Conservation (phyloP, 2,113 vertebrate genomes). For the Desmodus rotundus region DNA sequence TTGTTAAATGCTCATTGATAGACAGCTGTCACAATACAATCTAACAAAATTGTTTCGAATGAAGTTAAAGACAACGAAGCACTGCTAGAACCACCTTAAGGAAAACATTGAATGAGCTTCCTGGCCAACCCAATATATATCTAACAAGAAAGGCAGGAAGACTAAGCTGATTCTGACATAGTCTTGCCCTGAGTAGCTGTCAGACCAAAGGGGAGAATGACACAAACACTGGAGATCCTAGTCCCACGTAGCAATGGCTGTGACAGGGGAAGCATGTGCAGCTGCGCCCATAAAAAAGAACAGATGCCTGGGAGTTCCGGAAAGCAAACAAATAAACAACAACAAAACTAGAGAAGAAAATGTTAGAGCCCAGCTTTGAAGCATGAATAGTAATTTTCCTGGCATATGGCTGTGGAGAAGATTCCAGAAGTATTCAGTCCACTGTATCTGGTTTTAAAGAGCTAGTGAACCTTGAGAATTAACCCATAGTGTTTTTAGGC, state of each 20-base stretch:
- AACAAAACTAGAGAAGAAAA: neutral
- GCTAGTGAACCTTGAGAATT: neutral
- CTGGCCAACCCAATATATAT: neutral
- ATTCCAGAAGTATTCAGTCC: neutral
- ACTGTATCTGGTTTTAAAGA: neutral
- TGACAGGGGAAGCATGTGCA: neutral
- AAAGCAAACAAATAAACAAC: neutral
- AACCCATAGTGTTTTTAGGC: neutral
- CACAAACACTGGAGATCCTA: neutral
- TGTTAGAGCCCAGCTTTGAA: neutral
- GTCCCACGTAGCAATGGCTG: neutral
- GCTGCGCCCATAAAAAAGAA: neutral
- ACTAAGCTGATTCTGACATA: neutral
- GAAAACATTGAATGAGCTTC: no score
- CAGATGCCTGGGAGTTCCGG: neutral
- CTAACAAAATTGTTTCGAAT: no score
- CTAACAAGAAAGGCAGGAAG: neutral
- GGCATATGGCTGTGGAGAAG: neutral
- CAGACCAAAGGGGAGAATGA: neutral
- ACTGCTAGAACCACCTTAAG: no score
- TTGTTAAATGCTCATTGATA: no score
- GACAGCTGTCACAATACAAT: no score
- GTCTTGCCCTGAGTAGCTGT: neutral
- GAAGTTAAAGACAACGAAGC: no score
- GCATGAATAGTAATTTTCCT: neutral